phyloP scores from a whole-genome alignment of 2,797 vertebrate species.

The Coreius guichenoti region DNA sequence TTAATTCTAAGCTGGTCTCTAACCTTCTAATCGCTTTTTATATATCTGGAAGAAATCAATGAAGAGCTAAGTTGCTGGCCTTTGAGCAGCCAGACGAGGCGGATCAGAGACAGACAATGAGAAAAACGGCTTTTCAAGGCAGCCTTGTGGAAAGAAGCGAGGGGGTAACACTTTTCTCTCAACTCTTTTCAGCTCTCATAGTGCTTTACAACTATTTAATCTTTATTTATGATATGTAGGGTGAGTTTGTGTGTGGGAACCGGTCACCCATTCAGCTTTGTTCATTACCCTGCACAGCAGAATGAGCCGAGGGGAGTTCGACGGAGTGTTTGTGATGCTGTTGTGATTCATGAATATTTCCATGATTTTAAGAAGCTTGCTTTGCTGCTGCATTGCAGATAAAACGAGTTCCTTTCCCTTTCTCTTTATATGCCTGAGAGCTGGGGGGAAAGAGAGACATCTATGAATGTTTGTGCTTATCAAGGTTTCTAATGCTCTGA shows the following conservation, averaged over 20 bases:
- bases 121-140: slow-evolving; percentile 1
- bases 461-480: slow-evolving; percentile 39
- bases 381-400: slow-evolving; percentile 63
- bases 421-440: slow-evolving; percentile 6
- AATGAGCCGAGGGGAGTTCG: slow-evolving; percentile 22
- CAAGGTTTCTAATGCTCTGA: slow-evolving; percentile 37
- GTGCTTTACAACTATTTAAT: slow-evolving; percentile 9
- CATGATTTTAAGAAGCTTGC: slow-evolving; percentile 51
- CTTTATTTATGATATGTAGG: slow-evolving; percentile 40
- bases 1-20: slow-evolving; percentile 11
- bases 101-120: slow-evolving; percentile 34
- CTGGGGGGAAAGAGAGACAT: slow-evolving; percentile 21
- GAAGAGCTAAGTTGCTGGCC: slow-evolving; percentile 31
- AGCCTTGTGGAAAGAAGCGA: slow-evolving; percentile 5
- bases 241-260: slow-evolving; percentile 16
- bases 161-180: neutral
- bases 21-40: slow-evolving; percentile 14
- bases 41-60: slow-evolving; percentile 41
- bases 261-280: slow-evolving; percentile 35
- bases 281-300: slow-evolving; percentile 31
- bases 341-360: slow-evolving; percentile 61
- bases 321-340: slow-evolving; percentile 33
- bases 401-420: slow-evolving; percentile 11
- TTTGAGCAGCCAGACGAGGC: slow-evolving; percentile 20
- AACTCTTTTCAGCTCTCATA: neutral